A percentile compares a stretch with the other conserved stretches of the same genome.
These are phyloP conservation scores for Protobothrops flavoviridis DNA, from an alignment of 2,113 vertebrate species.

Conservation along the genomic window DNA sequence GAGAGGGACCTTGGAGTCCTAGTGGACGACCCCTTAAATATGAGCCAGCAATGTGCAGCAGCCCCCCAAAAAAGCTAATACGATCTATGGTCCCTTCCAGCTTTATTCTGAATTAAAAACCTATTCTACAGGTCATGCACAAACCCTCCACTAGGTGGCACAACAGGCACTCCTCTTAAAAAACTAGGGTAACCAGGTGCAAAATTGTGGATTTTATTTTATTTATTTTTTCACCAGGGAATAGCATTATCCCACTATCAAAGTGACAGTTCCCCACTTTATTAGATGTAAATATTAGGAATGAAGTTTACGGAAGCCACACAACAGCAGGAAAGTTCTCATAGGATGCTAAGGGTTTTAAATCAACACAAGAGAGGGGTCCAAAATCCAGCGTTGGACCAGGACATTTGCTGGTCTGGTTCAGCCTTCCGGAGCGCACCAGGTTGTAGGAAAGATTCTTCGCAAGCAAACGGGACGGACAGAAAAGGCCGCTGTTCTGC, in stretches of 20 bases:
- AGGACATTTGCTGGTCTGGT: background rate
- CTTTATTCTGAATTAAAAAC: too few species aligned
- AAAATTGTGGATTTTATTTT: background rate
- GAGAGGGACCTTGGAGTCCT: too few species aligned
- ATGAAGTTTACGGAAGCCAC: background rate
- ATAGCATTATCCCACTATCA: background rate
- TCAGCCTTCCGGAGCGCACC: too few species aligned
- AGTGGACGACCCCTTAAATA: too few species aligned
- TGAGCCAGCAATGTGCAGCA: too few species aligned
- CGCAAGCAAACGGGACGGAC: background rate
- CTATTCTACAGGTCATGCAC: background rate
- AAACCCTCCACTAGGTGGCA: background rate
- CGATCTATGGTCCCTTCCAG: too few species aligned
- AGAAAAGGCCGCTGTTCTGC: too few species aligned
- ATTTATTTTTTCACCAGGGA: background rate
- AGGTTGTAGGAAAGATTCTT: background rate
- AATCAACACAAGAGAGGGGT: background rate
- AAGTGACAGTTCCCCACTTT: background rate
- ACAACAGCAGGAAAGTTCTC: background rate
- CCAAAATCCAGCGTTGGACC: background rate
- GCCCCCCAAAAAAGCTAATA: too few species aligned
- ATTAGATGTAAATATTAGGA: background rate
- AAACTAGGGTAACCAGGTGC: background rate
- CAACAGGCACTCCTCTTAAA: background rate
- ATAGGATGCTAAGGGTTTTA: background rate